Percentiles rank a stretch among this genome's conserved stretches.
Evolutionary conservation across 2,797 vertebrate species (phyloP).

Genomic region (Borostomias antarcticus): DNA sequence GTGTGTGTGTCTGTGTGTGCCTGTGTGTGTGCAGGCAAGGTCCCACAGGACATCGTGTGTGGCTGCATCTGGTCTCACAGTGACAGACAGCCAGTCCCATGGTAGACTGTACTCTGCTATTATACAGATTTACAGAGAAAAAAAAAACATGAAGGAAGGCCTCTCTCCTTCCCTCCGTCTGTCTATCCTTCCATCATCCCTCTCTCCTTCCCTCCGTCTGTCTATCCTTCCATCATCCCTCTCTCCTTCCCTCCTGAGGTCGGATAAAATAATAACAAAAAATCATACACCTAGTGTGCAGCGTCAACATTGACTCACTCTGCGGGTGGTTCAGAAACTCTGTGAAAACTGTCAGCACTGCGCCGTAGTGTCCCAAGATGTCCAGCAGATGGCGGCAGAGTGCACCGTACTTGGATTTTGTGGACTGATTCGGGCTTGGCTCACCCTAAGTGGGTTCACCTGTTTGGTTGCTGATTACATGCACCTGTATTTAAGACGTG

Average conservation of each 20-base stretch:
- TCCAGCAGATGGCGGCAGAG: too few species aligned
- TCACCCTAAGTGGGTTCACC: too few species aligned
- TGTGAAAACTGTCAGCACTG: too few species aligned
- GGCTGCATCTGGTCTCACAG: constrained; percentile 27
- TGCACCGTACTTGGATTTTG: too few species aligned
- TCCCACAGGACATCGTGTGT: constrained; percentile 16
- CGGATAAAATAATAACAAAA: constrained; percentile 18
- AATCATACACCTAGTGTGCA: constrained; percentile 32
- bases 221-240: constrained; percentile 21
- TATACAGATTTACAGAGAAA: neutral
- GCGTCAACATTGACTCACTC: constrained; percentile 49
- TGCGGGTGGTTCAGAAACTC: constrained; percentile 53
- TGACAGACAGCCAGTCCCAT: constrained; percentile 16
- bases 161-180: neutral
- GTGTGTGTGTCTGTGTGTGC: neutral
- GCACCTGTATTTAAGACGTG: too few species aligned
- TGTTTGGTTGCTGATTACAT: too few species aligned
- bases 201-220: neutral
- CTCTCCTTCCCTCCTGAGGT: constrained; percentile 22
- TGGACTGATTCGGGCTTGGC: too few species aligned
- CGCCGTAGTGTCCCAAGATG: too few species aligned
- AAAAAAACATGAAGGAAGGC: constrained; percentile 8
- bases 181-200: neutral
- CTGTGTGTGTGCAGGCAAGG: constrained; percentile 16
- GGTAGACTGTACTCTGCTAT: constrained; percentile 4